Evolutionary conservation across 2,113 vertebrate species (phyloP), one percentile per base, ranked within the genome.

Genomic region (Myiopsitta monachus): DNA sequence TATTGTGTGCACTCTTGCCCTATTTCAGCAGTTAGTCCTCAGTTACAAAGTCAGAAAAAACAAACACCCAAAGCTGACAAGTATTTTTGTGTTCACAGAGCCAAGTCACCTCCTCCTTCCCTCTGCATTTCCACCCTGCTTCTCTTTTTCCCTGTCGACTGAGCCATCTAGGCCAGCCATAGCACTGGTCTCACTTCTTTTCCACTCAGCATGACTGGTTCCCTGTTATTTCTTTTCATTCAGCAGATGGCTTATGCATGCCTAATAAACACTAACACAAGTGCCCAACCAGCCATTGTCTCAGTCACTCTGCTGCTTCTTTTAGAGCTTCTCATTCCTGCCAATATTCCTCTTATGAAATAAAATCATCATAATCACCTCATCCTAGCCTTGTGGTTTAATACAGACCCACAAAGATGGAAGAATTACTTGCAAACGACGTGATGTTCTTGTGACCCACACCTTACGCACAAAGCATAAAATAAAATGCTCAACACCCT

Each of bases 31-130:
- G 57, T 72, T 36, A 68, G 19, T 61, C 39, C 38, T 49, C 18
- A 36, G 31, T 24, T 54, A 61, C 30, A 52, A 54, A 55, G 44
- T 28, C 39, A 52, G 30, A 67, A 77, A 62, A 83, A 64, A 33
- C 5, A 44, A 44, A 62, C 15, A 72, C 18, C 9, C 46, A 43
- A 67, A 62, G 14, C 33, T 55, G 43, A 47, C 17, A 73, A 64
- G 21, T 47, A 57, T 67, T 87, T 46, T 51, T 63, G 30, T 52
- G 30, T 68, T 82, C 43, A 57, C 14, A 54, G n/a, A 59, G 19
- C 28, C 1, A 1, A 7, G 27, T 18, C 0, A 0, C 46, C 11
- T 16, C 52, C 31, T 68, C 30, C 27, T 68, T 36, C 38, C n/a
- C 38, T 72, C 52, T 46, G 22, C 46, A 19, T 16, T 84, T 73